Percentiles rank a stretch among this genome's conserved stretches.
Conservation (phyloP, 2,113 vertebrate genomes). For the Rhadina sibilatrix region DNA sequence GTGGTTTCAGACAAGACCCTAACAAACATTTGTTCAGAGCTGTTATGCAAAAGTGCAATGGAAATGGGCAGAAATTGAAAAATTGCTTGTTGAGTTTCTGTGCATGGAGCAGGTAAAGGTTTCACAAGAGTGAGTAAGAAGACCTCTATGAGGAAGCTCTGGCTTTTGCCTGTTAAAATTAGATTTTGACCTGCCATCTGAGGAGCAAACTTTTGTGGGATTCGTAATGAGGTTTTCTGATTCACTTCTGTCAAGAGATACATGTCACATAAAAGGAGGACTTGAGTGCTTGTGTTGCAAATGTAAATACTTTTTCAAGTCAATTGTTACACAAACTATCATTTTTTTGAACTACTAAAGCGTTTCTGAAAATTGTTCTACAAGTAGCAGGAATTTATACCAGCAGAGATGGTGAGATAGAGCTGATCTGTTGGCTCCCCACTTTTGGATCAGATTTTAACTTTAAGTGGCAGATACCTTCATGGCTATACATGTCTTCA, state of each 20-base stretch:
- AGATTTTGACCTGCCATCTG: background rate
- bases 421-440: background rate
- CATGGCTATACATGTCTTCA: background rate
- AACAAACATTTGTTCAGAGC: background rate
- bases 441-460: background rate
- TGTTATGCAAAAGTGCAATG: background rate
- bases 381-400: background rate
- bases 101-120: background rate
- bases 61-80: background rate
- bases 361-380: background rate
- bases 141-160: background rate
- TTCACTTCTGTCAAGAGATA: background rate
- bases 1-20: background rate
- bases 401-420: background rate
- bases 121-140: background rate
- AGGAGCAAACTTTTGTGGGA: background rate
- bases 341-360: background rate
- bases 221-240: background rate
- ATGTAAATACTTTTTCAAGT: background rate
- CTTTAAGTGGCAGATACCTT: background rate
- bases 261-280: background rate
- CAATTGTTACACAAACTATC: background rate
- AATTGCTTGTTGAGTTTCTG: background rate
- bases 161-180: background rate
- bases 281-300: background rate